Evolutionary conservation across 1,140 invertebrate species (phyloP).

Genomic region (Venturia canescens): DNA sequence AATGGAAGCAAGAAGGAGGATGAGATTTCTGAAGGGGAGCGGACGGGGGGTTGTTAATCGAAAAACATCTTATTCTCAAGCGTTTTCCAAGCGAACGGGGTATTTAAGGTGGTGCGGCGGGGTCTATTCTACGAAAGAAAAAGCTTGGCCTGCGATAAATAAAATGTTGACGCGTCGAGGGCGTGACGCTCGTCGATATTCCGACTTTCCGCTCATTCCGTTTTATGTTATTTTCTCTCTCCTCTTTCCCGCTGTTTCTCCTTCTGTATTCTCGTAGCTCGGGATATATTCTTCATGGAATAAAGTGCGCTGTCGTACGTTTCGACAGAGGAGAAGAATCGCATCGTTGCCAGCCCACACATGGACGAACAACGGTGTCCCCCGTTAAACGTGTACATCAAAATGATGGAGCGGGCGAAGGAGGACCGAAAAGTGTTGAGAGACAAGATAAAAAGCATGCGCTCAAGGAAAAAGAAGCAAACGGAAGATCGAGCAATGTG

Average conservation of each 20-base stretch:
- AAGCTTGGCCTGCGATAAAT: constrained; percentile 63
- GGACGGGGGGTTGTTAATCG: constrained; percentile 62
- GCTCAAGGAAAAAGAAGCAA: neutral
- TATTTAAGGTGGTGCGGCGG: constrained; percentile 61
- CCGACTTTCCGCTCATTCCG: neutral
- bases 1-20: constrained; percentile 13
- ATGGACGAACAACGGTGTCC: constrained; percentile 30
- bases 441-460: constrained; percentile 29
- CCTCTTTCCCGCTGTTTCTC: neutral
- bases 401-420: constrained; percentile 34
- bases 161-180: constrained; percentile 38
- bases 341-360: constrained; percentile 30
- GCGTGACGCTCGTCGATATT: constrained; percentile 33
- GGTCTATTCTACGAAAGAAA: constrained; percentile 56
- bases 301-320: constrained; percentile 41
- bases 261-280: neutral
- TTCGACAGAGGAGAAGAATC: constrained; percentile 34
- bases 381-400: neutral
- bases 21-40: constrained; percentile 48
- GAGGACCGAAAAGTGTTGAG: neutral
- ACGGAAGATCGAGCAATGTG: neutral
- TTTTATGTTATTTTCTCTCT: neutral
- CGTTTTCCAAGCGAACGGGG: constrained; percentile 53
- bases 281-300: constrained; percentile 15
- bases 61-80: constrained; percentile 64